These are phyloP conservation scores for Calyptomena viridis DNA, from an alignment of 2,113 vertebrate genomes.

Conservation along the genomic window DNA sequence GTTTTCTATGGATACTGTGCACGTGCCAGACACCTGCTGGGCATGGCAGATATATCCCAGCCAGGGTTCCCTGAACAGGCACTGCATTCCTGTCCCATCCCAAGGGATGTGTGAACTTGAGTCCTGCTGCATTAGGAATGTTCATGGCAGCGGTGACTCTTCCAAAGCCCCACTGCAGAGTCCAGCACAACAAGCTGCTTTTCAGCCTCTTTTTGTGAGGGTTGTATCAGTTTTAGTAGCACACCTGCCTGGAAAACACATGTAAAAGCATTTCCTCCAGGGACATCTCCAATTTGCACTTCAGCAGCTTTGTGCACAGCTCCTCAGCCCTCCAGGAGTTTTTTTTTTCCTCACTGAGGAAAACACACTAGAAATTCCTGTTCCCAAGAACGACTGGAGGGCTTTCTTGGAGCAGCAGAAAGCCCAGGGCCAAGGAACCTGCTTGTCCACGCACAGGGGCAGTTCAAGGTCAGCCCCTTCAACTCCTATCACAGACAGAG, in stretches of 20 bases:
- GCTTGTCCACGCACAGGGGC: not conserved
- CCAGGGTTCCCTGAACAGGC: not conserved
- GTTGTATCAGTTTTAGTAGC: not conserved
- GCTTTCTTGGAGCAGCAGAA: not conserved
- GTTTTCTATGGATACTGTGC: not conserved
- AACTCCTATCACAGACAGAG: not conserved
- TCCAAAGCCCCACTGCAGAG: not conserved
- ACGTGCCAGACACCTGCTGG: not conserved
- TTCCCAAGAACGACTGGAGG: not conserved
- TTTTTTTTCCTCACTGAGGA: not conserved
- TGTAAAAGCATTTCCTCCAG: not conserved
- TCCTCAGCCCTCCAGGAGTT: not conserved
- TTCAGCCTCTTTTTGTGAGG: not conserved
- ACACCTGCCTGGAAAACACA: not conserved
- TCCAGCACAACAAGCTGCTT: not conserved
- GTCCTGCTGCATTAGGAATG: not conserved
- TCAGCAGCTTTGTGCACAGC: not conserved
- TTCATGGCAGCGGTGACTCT: not conserved
- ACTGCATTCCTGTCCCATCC: accelerated
- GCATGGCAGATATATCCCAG: accelerated
- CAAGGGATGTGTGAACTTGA: accelerated
- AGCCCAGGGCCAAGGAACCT: accelerated
- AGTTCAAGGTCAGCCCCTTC: not conserved
- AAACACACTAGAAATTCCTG: accelerated
- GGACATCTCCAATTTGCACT: not conserved